phyloP scores from a whole-genome alignment of 1,140 invertebrate species.

The Oscheius sp. region DNA sequence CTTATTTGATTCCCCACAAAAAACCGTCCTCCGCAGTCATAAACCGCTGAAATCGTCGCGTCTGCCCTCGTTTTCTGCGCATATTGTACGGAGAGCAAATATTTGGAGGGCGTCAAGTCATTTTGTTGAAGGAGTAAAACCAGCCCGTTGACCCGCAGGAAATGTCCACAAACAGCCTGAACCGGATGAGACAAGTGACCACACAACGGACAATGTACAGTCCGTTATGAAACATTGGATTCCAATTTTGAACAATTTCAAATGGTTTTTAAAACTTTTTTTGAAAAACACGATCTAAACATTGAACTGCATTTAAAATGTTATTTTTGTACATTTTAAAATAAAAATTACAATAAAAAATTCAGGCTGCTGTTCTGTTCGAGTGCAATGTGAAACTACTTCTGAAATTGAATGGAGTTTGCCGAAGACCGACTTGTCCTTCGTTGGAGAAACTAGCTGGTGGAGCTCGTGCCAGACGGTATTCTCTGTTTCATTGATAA shows the following conservation, averaged over 20 bases:
- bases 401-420: conserved; percentile 50
- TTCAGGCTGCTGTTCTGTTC: conserved; percentile 52
- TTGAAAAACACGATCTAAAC: not conserved
- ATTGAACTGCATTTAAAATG: not conserved
- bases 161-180: too few species aligned
- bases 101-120: conserved; percentile 2
- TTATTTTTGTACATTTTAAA: conserved; percentile 6
- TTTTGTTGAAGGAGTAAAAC: conserved; percentile 6
- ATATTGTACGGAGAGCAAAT: conserved; percentile 2
- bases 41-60: not conserved
- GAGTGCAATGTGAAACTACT: conserved; percentile 49
- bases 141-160: not conserved
- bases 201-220: not conserved
- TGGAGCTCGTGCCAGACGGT: not conserved
- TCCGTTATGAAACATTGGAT: too few species aligned
- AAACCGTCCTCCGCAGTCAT: not conserved
- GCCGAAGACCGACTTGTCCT: conserved; percentile 44
- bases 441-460: conserved; percentile 28
- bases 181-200: too few species aligned
- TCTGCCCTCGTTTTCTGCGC: too few species aligned
- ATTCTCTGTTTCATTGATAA: not conserved
- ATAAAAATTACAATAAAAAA: not conserved
- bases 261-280: too few species aligned
- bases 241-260: too few species aligned
- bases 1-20: not conserved